Evolutionary conservation across 2,113 vertebrate genomes (phyloP).

Genomic region (Corythoichthys intestinalis): DNA sequence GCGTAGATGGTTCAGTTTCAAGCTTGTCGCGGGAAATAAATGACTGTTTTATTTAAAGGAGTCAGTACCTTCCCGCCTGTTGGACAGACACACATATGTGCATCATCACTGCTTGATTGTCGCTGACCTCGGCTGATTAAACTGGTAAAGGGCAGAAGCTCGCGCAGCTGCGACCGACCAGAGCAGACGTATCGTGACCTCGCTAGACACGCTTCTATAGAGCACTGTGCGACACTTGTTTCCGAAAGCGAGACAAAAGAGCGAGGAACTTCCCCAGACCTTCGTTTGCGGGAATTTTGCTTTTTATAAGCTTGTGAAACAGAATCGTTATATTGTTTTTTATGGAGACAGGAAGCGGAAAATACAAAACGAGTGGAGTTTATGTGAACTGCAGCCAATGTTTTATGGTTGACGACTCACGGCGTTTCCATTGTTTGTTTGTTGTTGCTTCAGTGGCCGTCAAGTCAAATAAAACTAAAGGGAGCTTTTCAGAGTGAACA

Average conservation of each 20-base stretch:
- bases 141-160: slow-evolving; percentile 56
- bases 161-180: slow-evolving; percentile 57
- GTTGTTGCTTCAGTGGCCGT: slow-evolving; percentile 32
- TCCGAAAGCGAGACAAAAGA: slow-evolving; percentile 41
- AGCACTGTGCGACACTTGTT: slow-evolving; percentile 75
- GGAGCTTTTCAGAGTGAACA: slow-evolving; percentile 48
- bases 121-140: slow-evolving; percentile 63
- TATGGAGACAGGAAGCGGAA: slow-evolving; percentile 47
- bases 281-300: slow-evolving; percentile 44
- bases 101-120: slow-evolving; percentile 63
- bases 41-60: slow-evolving; percentile 24
- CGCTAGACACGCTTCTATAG: slow-evolving; percentile 34
- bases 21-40: slow-evolving; percentile 21
- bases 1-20: slow-evolving; percentile 51
- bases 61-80: slow-evolving; percentile 32
- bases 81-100: slow-evolving; percentile 59
- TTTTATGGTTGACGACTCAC: slow-evolving; percentile 62
- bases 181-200: slow-evolving; percentile 51
- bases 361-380: slow-evolving; percentile 37
- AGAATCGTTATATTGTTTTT: slow-evolving; percentile 48
- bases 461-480: slow-evolving; percentile 27
- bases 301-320: slow-evolving; percentile 37
- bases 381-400: slow-evolving; percentile 24
- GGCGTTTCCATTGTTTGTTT: slow-evolving; percentile 53
- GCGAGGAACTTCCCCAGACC: slow-evolving; percentile 59